Conservation (phyloP, 1,140 invertebrate species). For the Babylonia areolata region DNA sequence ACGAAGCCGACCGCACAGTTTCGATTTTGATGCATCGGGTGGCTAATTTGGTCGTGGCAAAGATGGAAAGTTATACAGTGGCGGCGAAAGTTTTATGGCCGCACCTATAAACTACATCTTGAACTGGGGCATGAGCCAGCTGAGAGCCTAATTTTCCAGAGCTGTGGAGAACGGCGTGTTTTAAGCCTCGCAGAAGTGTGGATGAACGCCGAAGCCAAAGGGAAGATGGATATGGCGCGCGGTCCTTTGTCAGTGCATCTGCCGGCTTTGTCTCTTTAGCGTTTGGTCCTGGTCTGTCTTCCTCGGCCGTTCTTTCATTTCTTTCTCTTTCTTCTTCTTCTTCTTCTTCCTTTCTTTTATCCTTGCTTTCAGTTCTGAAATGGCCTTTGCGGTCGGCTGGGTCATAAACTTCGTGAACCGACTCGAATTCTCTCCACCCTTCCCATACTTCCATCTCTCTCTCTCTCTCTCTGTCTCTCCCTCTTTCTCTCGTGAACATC, state of each 20-base stretch:
- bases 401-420: too few species aligned
- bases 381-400: too few species aligned
- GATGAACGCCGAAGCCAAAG: background rate
- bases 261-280: background rate
- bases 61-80: background rate
- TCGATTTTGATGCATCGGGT: slow-evolving; percentile 8
- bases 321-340: background rate
- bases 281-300: background rate
- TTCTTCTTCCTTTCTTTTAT: background rate
- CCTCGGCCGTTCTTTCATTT: background rate
- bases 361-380: background rate
- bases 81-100: background rate
- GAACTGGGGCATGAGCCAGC: background rate
- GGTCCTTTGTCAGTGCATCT: background rate
- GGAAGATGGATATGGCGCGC: background rate
- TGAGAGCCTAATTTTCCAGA: background rate
- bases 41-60: background rate
- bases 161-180: background rate
- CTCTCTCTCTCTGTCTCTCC: too few species aligned
- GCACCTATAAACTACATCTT: background rate
- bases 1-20: background rate
- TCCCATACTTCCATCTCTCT: too few species aligned
- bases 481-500: too few species aligned
- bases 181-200: too few species aligned
- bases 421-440: too few species aligned